Percentiles rank a stretch among this genome's conserved stretches.
These are phyloP conservation scores for Morinoia aosen DNA, from an alignment of 2,888 invertebrate genomes.

Conservation along the genomic window DNA sequence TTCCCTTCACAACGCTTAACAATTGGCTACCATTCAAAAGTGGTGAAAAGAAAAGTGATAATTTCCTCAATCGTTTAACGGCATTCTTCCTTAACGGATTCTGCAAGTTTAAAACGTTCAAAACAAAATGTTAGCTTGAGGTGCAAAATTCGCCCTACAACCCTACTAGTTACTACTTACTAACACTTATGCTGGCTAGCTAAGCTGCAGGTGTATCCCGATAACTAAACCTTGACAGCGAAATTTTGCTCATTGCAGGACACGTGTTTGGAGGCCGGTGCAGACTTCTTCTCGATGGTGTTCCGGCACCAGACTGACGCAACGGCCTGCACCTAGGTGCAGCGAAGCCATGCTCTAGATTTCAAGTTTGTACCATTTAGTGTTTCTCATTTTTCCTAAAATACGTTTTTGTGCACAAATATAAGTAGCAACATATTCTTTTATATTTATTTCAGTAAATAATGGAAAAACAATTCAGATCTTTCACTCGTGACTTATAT, in stretches of 20 bases:
- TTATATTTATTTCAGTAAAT: background rate
- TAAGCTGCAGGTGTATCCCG: no score
- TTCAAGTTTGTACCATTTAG: background rate
- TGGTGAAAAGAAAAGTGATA: no score
- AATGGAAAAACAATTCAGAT: background rate
- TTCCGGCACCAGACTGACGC: conserved; percentile 54
- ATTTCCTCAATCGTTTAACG: no score
- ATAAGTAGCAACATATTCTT: background rate
- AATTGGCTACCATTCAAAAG: no score
- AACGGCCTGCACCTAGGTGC: background rate
- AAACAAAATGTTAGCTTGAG: no score
- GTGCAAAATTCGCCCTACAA: no score
- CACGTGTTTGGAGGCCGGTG: conserved; percentile 59
- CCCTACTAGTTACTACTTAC: no score
- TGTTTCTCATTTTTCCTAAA: background rate
- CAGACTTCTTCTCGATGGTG: conserved; percentile 58
- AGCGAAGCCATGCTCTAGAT: background rate
- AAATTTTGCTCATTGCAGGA: conserved; percentile 51
- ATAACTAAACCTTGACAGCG: no score
- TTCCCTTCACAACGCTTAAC: no score
- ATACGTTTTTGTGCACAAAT: background rate
- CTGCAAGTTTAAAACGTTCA: no score
- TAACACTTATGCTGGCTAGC: no score
- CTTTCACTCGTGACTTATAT: background rate
- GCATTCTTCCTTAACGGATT: no score